Evolutionary conservation across 2,113 vertebrate species (phyloP), one percentile per base, ranked within the genome.

Genomic region (Oreochromis tanganicae): DNA sequence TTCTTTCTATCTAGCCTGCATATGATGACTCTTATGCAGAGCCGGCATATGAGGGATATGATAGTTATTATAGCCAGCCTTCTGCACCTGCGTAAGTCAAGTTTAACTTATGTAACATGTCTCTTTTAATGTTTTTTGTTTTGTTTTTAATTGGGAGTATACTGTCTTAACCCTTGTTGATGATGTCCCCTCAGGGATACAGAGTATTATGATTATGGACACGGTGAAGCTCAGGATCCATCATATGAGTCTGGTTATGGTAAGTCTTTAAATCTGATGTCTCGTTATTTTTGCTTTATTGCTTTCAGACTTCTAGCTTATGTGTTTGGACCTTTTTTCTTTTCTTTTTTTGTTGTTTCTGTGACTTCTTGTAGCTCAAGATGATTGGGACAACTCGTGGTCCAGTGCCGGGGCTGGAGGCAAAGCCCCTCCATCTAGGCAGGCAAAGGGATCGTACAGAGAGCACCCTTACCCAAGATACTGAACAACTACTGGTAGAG

Each of bases 191-290:
- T 14, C 95, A 99, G 98, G 87, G 98, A 99, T 36, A 99, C 98
- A 75, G 98, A 99, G 93, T 99, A 99, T 95, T 99, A 99, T 91
- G 98, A 99, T 93, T 99, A 99, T 54, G 98, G 98, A 92, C 98
- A 99, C 5, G 98, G 98, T 85, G 98, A 99, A 85, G 96, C 97
- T 79, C 98, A 97, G 91, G 98, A 99, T 41, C 4, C 92, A 55
- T 95, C 97, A 32, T 99, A 99, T 48, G 98, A 99, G 93, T 94
- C 97, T 61, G 95, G 97, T 86, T 99, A 99, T 91, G 97, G 98
- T 99, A 97, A 93, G 96, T 21, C 12, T 7, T 24, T n/a, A 7
- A 13, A 75, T 75, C 24, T 7, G 24, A 11, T 2, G 9, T 2
- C 7, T 2, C 14, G 5, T 50, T 32, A 19, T 48, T 46, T 73